Evolutionary conservation across 2,797 vertebrate genomes (phyloP).

Genomic region (Masticophis lateralis): DNA sequence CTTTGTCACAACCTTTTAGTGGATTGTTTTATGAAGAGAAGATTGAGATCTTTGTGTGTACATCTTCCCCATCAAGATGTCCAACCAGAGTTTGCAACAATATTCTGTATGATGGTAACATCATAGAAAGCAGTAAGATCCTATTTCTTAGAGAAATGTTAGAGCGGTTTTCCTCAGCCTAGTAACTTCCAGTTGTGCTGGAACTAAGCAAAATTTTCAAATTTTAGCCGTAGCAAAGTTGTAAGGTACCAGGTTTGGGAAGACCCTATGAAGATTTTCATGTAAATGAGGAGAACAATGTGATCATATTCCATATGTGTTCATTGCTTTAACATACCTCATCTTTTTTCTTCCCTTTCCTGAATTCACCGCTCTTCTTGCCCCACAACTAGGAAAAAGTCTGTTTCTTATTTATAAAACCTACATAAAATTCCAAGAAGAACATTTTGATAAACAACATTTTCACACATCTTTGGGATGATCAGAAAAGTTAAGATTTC

Average conservation of each 20-base stretch:
- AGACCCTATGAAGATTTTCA: neutral
- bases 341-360: neutral
- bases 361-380: neutral
- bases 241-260: neutral
- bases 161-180: neutral
- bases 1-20: constrained; percentile 61
- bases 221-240: neutral
- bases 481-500: neutral
- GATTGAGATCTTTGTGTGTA: constrained; percentile 37
- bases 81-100: constrained; percentile 41
- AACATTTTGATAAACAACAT: neutral
- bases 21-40: constrained; percentile 58
- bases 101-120: constrained; percentile 14
- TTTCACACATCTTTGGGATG: neutral
- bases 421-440: neutral
- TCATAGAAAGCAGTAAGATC: neutral
- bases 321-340: neutral
- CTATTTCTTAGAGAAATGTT: neutral
- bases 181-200: neutral
- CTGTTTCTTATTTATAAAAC: neutral
- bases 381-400: neutral
- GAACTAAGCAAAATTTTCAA: neutral
- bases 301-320: neutral
- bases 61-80: constrained; percentile 52
- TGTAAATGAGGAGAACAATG: neutral